phyloP scores from a whole-genome alignment of 2,888 invertebrate genomes.

The Lamellibrachia columna region DNA sequence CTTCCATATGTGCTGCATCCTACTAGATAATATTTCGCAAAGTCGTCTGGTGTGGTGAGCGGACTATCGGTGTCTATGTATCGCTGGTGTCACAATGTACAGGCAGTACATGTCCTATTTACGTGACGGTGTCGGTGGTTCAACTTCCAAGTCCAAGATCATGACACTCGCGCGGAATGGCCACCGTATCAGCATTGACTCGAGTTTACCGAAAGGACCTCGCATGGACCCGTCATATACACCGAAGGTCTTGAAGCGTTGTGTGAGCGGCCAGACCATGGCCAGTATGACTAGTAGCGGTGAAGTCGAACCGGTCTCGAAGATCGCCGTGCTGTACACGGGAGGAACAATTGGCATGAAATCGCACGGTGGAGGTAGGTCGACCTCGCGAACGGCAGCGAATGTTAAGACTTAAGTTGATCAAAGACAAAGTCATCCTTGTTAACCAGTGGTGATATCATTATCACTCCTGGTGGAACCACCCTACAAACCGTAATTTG shows the following conservation, averaged over 20 bases:
- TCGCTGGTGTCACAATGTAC: no score
- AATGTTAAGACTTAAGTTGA: no score
- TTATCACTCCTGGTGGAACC: no score
- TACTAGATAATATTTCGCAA: no score
- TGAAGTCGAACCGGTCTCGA: slow-evolving; percentile 16
- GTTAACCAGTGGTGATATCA: neutral
- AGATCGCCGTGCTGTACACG: slow-evolving; percentile 83
- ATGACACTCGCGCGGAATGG: neutral
- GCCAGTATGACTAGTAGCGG: neutral
- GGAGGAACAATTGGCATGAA: slow-evolving; percentile 97
- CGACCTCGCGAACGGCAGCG: no score
- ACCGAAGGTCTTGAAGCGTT: slow-evolving; percentile 10
- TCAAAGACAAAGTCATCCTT: neutral
- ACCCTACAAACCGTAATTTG: no score
- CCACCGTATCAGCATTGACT: slow-evolving; percentile 13
- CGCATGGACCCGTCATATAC: slow-evolving; percentile 14
- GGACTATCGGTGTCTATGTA: no score
- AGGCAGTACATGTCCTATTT: no score
- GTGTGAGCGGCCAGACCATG: neutral
- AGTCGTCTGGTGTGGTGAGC: no score
- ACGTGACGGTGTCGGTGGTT: neutral
- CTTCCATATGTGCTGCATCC: no score
- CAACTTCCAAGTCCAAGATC: neutral
- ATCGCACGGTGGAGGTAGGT: slow-evolving; percentile 35
- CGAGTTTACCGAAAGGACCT: neutral